Conservation (phyloP, 2,888 invertebrate species). For the Steinernema carpocapsae region DNA sequence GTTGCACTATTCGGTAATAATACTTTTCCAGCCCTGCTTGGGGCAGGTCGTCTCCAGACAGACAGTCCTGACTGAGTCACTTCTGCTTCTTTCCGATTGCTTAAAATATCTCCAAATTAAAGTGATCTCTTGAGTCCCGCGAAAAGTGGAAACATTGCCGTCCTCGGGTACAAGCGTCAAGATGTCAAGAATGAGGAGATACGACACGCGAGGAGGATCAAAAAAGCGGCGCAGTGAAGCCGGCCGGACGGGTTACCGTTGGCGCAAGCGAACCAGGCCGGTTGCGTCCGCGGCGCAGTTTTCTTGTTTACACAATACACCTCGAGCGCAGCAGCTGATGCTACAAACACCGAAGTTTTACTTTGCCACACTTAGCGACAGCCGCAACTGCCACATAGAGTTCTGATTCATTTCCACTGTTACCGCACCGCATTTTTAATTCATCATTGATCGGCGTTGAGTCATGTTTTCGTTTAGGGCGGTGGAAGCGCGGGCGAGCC, state of each 20-base stretch:
- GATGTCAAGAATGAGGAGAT: background rate
- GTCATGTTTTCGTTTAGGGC: background rate
- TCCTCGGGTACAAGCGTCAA: background rate
- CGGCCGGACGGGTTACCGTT: background rate
- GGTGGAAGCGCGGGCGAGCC: background rate
- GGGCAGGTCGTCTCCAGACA: too few species aligned
- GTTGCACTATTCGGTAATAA: too few species aligned
- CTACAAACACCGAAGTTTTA: slow-evolving; percentile 30
- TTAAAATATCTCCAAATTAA: too few species aligned
- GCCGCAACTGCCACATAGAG: background rate
- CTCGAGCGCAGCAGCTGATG: slow-evolving; percentile 33
- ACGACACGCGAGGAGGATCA: background rate
- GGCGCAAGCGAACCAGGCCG: background rate
- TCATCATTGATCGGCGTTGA: slow-evolving; percentile 25
- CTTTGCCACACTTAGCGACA: slow-evolving; percentile 31
- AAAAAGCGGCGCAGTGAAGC: background rate
- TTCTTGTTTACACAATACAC: slow-evolving; percentile 30
- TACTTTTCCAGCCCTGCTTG: too few species aligned
- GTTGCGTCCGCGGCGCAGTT: background rate
- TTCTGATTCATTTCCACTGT: slow-evolving; percentile 21
- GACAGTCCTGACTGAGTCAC: too few species aligned
- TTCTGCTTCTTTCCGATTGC: too few species aligned
- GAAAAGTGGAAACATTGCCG: too few species aligned
- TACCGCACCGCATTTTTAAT: background rate
- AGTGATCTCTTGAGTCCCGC: too few species aligned